Evolutionary conservation across 2,888 invertebrate species (phyloP).

Genomic region (Phania funesta): DNA sequence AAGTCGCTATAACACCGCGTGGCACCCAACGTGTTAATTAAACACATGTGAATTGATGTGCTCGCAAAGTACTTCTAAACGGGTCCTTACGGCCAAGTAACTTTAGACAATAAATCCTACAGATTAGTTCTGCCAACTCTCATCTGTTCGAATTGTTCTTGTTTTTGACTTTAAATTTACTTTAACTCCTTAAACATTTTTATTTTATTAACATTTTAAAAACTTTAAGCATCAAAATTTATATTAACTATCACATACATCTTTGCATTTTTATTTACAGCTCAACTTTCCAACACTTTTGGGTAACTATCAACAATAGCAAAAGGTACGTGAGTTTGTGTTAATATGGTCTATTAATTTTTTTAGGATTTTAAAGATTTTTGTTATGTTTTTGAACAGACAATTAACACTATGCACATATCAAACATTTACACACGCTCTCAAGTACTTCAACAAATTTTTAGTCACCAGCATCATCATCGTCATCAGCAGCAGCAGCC

Average conservation of each 20-base stretch:
- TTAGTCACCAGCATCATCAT: slow-evolving; percentile 11
- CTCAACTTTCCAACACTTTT: slow-evolving; percentile 5
- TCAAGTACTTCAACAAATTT: slow-evolving; percentile 46
- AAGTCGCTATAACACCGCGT: too few relatives aligned
- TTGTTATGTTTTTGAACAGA: slow-evolving; percentile 19
- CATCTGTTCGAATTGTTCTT: too few relatives aligned
- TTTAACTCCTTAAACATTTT: too few relatives aligned
- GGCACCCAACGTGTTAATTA: too few relatives aligned
- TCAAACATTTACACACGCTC: slow-evolving; percentile 45
- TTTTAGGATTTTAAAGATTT: not conserved
- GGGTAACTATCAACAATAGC: not conserved
- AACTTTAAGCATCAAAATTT: not conserved
- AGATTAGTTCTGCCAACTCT: too few relatives aligned
- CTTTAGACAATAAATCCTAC: too few relatives aligned
- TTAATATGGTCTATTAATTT: slow-evolving; percentile 40
- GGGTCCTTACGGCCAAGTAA: too few relatives aligned
- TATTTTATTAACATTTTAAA: too few relatives aligned
- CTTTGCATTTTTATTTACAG: slow-evolving; percentile 24
- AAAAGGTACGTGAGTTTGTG: slow-evolving; percentile 9
- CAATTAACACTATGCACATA: slow-evolving; percentile 47
- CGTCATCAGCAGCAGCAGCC: not conserved
- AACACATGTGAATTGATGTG: too few relatives aligned
- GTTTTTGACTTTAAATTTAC: too few relatives aligned
- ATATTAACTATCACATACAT: not conserved
- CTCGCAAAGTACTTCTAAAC: too few relatives aligned